phyloP scores from a whole-genome alignment of 2,797 vertebrate genomes.

The Eutrigla gurnardus region DNA sequence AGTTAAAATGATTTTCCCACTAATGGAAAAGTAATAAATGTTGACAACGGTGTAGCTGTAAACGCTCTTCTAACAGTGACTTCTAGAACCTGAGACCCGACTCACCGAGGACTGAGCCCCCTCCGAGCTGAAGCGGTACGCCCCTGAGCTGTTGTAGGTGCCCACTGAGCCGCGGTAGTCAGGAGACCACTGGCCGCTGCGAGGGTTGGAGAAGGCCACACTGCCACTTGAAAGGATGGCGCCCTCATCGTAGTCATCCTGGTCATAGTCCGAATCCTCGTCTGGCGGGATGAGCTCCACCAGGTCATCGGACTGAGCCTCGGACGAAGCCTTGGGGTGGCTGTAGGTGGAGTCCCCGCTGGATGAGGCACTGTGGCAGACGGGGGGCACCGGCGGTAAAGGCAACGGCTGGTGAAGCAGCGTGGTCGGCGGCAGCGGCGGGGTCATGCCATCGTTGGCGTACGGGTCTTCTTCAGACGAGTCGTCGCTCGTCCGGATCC shows the following conservation, averaged over 20 bases:
- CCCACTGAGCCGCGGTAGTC: conserved; percentile 92
- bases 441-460: conserved; percentile 90
- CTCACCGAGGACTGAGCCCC: conserved; percentile 96
- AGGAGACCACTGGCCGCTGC: conserved; percentile 92
- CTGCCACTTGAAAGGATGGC: conserved; percentile 92
- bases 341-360: conserved; percentile 87
- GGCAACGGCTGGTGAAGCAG: conserved; percentile 71
- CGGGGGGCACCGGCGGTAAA: conserved; percentile 62
- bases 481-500: conserved; percentile 97
- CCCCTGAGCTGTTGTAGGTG: conserved; percentile 94
- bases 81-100: conserved; percentile 14
- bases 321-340: conserved; percentile 80
- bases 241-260: conserved; percentile 93
- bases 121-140: conserved; percentile 94
- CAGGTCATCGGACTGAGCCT: conserved; percentile 77
- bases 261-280: conserved; percentile 92
- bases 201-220: conserved; percentile 88
- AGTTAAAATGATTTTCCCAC: no score
- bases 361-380: conserved; percentile 81
- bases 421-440: conserved; percentile 80
- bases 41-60: no score
- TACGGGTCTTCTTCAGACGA: conserved; percentile 98
- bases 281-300: conserved; percentile 90
- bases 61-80: no score
- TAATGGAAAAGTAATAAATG: no score